Evolutionary conservation across 1,140 invertebrate species (phyloP).

Genomic region (Megalopta genalis): DNA sequence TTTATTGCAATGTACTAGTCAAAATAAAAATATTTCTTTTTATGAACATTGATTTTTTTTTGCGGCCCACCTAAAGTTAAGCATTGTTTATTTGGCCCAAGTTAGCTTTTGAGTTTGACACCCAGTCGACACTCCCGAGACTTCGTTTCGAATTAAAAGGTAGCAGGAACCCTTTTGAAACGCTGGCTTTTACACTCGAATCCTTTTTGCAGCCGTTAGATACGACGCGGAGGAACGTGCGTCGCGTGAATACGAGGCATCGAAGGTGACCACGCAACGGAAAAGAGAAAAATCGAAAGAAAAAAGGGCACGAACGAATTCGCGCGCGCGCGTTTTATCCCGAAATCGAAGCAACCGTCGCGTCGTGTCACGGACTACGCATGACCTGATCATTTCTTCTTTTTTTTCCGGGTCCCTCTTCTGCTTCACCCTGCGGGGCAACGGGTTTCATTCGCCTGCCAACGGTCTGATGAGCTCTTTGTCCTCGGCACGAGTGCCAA

Average conservation of each 20-base stretch:
- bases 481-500: slow-evolving; percentile 40
- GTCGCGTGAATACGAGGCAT: slow-evolving; percentile 49
- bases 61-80: too few relatives aligned
- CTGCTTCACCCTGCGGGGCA: not conserved
- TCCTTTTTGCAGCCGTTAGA: slow-evolving; percentile 19
- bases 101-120: too few relatives aligned
- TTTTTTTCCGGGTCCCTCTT: not conserved
- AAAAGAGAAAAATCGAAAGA: not conserved
- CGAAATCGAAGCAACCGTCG: slow-evolving; percentile 61
- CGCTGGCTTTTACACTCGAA: slow-evolving; percentile 54
- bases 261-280: not conserved
- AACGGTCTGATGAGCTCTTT: slow-evolving; percentile 48
- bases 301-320: not conserved
- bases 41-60: too few relatives aligned
- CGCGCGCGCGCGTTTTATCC: slow-evolving; percentile 41
- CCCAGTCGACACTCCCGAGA: too few relatives aligned
- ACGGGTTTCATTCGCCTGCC: slow-evolving; percentile 32
- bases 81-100: too few relatives aligned
- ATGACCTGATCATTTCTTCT: slow-evolving; percentile 36
- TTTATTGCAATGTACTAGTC: too few relatives aligned
- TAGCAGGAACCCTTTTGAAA: slow-evolving; percentile 40
- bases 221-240: slow-evolving; percentile 2
- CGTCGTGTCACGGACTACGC: slow-evolving; percentile 20
- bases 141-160: too few relatives aligned
- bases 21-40: too few relatives aligned